Conservation (phyloP, 2,113 vertebrate genomes). For the Entomyzon cyanotis region DNA sequence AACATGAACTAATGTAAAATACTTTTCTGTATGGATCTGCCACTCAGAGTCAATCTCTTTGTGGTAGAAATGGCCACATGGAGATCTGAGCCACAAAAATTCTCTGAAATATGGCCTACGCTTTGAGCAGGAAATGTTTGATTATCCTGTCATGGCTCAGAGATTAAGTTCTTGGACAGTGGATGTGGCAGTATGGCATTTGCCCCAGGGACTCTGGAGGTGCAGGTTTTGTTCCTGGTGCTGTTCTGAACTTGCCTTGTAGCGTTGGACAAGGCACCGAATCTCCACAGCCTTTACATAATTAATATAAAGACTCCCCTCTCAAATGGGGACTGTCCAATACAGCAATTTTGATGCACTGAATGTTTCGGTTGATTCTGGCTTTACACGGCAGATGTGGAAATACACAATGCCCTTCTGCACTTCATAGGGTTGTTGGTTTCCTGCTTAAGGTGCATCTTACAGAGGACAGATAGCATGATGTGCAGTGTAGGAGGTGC, state of each 20-base stretch:
- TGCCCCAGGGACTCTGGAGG: neutral
- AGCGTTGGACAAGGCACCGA: neutral
- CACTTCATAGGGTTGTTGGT: neutral
- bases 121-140: neutral
- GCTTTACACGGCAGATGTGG: neutral
- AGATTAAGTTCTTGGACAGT: neutral
- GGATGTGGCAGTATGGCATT: neutral
- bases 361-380: neutral
- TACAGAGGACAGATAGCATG: neutral
- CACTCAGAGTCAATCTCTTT: neutral
- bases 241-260: neutral
- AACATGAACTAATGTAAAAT: neutral
- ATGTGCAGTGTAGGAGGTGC: neutral
- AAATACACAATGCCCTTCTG: neutral
- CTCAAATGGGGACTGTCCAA: neutral
- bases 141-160: neutral
- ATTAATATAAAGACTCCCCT: neutral
- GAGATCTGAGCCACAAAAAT: neutral
- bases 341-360: accelerated
- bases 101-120: neutral
- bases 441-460: neutral
- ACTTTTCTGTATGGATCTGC: neutral
- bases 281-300: neutral
- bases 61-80: neutral
- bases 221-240: neutral